Evolutionary conservation across 2,888 invertebrate genomes (phyloP).

Genomic region (Seira sanloemensis): DNA sequence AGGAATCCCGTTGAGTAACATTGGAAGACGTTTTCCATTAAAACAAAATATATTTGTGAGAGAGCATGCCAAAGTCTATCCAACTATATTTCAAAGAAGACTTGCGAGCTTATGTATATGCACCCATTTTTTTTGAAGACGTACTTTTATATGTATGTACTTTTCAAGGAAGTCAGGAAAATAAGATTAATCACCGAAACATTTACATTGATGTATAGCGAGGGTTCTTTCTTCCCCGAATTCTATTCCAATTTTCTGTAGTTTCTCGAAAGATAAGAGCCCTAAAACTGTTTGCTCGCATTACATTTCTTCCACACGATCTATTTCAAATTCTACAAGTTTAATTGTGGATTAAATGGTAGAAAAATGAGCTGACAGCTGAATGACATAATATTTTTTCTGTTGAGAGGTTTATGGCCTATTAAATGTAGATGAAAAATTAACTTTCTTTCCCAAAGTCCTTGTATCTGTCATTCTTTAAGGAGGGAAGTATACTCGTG

Average conservation of each 20-base stretch:
- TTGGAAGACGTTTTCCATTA: background rate
- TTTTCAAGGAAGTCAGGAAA: constrained; percentile 14
- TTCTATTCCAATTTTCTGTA: background rate
- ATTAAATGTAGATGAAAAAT: background rate
- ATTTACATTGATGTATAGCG: background rate
- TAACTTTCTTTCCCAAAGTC: too few species aligned
- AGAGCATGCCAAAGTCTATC: background rate
- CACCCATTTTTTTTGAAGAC: too few species aligned
- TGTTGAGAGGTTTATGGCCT: background rate
- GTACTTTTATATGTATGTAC: background rate
- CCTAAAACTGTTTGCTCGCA: background rate
- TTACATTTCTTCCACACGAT: background rate
- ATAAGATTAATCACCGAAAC: constrained; percentile 10
- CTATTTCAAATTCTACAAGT: background rate
- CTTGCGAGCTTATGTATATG: too few species aligned
- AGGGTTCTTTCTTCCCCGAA: too few species aligned
- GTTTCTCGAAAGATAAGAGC: background rate
- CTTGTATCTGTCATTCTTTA: too few species aligned
- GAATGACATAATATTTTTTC: constrained; percentile 14
- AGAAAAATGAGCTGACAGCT: constrained; percentile 5
- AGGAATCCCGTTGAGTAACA: background rate
- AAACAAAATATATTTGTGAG: background rate
- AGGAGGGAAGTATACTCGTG: too few species aligned
- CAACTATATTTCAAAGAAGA: background rate
- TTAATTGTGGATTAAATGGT: constrained; percentile 14